These are phyloP conservation scores for Acrossocheilus fasciatus DNA, from an alignment of 2,797 vertebrate genomes.

Conservation along the genomic window DNA sequence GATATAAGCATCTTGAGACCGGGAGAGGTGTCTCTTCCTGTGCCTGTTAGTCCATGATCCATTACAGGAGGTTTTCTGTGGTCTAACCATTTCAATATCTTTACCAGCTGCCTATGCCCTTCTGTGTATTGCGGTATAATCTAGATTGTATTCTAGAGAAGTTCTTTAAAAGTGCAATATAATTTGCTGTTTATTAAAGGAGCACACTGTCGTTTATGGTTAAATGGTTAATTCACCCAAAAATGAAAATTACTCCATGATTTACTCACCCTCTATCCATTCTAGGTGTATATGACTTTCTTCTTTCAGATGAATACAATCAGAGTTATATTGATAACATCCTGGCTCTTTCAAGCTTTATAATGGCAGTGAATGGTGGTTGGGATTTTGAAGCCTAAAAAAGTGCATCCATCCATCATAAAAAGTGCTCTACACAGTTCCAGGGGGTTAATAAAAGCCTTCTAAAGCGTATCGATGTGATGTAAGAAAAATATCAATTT, in stretches of 20 bases:
- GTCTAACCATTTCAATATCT: no score
- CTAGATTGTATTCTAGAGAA: background rate
- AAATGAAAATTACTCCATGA: background rate
- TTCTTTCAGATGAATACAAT: background rate
- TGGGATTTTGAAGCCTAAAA: background rate
- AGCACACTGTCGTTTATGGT: background rate
- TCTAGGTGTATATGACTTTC: background rate
- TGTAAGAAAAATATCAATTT: no score
- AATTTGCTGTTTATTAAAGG: background rate
- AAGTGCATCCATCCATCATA: background rate
- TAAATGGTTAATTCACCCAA: background rate
- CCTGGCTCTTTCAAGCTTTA: background rate
- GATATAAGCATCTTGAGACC: background rate
- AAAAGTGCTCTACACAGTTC: background rate
- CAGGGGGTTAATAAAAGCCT: no score
- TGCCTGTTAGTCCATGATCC: background rate
- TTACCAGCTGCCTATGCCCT: no score
- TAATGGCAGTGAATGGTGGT: background rate
- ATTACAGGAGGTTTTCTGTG: no score
- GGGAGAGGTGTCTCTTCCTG: background rate
- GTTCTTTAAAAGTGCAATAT: background rate
- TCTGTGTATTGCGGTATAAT: no score
- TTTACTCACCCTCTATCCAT: no score
- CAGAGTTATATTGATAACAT: background rate
- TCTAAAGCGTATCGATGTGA: no score